These are phyloP conservation scores for Cavia aperea DNA, from an alignment of 2,113 vertebrate species.

Conservation along the genomic window DNA sequence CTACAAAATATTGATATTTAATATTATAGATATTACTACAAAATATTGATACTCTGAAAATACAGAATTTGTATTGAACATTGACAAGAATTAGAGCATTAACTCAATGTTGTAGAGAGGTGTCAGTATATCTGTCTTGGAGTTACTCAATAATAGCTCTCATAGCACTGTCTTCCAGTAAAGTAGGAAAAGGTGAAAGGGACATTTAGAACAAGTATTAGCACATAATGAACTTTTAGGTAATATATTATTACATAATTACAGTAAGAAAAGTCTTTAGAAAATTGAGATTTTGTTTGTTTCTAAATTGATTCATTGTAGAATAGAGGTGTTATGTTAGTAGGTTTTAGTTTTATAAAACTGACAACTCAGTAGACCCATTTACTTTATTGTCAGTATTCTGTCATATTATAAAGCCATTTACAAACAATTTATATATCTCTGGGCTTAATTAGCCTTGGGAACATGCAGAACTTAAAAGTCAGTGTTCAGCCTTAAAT, in stretches of 20 bases:
- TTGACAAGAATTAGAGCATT: constrained; percentile 12
- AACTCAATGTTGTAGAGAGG: neutral
- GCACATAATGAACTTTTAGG: neutral
- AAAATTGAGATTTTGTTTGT: neutral
- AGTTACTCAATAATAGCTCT: neutral
- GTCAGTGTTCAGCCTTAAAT: neutral
- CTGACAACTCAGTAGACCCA: neutral
- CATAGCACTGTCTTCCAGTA: neutral
- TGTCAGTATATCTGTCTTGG: neutral
- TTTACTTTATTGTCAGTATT: constrained; percentile 25
- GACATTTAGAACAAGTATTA: neutral
- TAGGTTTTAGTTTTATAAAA: neutral
- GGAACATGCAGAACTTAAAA: constrained; percentile 40
- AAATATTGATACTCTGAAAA: constrained; percentile 2
- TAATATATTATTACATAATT: neutral
- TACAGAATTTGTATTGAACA: neutral
- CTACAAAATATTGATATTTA: neutral
- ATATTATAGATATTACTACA: neutral
- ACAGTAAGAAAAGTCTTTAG: neutral
- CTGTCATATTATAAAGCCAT: constrained; percentile 7
- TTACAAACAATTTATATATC: neutral
- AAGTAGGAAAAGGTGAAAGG: neutral
- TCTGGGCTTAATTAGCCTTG: constrained; percentile 48
- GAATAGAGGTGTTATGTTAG: neutral
- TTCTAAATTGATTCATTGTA: constrained; percentile 37